Conservation (phyloP, 2,113 vertebrate species). For the Athene noctua region DNA sequence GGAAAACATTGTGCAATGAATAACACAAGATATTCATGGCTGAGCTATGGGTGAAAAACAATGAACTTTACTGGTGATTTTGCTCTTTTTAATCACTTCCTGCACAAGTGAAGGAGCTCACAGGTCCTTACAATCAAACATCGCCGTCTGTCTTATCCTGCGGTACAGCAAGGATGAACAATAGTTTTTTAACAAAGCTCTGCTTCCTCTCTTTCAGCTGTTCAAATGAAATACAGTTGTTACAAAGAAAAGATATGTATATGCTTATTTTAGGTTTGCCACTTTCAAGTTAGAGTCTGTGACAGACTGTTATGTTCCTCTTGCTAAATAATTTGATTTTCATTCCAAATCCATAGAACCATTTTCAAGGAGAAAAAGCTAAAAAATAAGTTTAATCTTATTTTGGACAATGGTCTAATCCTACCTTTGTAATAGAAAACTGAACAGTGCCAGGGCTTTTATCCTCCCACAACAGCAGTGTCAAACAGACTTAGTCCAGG, state of each 20-base stretch:
- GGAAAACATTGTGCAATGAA: not conserved
- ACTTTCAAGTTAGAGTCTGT: not conserved
- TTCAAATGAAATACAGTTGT: not conserved
- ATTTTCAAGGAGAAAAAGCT: not conserved
- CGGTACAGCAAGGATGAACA: not conserved
- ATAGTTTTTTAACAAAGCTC: not conserved
- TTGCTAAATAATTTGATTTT: not conserved
- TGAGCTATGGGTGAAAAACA: not conserved
- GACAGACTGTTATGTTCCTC: not conserved
- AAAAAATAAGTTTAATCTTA: not conserved
- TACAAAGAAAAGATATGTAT: fast-evolving
- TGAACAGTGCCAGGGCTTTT: not conserved
- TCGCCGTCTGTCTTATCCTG: not conserved
- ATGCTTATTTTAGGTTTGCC: not conserved
- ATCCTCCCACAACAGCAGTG: not conserved
- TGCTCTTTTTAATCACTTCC: not conserved
- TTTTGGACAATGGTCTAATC: not conserved
- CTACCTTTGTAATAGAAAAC: not conserved
- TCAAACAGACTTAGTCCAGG: not conserved
- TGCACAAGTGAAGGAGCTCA: not conserved
- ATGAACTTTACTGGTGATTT: not conserved
- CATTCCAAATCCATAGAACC: not conserved
- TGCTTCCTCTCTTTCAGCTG: not conserved
- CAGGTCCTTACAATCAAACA: not conserved
- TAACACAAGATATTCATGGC: not conserved